Evolutionary conservation across 2,113 vertebrate species (phyloP).

Genomic region (Anguilla rostrata): DNA sequence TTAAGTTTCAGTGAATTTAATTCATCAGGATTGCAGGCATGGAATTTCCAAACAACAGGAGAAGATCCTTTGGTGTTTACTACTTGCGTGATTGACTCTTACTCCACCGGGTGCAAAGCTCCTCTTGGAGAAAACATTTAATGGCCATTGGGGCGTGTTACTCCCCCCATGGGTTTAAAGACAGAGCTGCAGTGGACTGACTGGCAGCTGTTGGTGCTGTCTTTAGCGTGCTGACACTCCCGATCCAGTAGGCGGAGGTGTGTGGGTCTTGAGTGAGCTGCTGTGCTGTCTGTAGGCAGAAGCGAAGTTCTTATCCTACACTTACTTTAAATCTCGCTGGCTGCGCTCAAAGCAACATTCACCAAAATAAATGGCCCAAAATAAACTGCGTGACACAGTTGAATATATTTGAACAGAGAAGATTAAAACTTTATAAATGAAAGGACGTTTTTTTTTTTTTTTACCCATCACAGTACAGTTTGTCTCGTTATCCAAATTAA

Average conservation of each 20-base stretch:
- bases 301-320: not conserved
- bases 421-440: too few species aligned
- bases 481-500: too few species aligned
- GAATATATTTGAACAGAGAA: too few species aligned
- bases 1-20: not conserved
- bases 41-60: too few species aligned
- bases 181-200: not conserved
- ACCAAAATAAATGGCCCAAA: not conserved
- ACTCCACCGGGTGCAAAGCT: too few species aligned
- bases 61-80: too few species aligned
- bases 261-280: not conserved
- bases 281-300: not conserved
- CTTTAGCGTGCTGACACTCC: not conserved
- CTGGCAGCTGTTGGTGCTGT: constrained; percentile 1
- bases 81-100: too few species aligned
- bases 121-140: too few species aligned
- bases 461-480: too few species aligned
- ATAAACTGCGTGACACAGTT: too few species aligned
- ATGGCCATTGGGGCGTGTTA: not conserved
- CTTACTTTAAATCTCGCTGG: not conserved
- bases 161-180: not conserved
- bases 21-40: not conserved
- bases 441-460: too few species aligned
- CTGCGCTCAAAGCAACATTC: not conserved
- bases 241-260: not conserved